These are phyloP conservation scores for Scelioninae gen. 1 DNA, from an alignment of 2,888 invertebrate species.

Conservation along the genomic window DNA sequence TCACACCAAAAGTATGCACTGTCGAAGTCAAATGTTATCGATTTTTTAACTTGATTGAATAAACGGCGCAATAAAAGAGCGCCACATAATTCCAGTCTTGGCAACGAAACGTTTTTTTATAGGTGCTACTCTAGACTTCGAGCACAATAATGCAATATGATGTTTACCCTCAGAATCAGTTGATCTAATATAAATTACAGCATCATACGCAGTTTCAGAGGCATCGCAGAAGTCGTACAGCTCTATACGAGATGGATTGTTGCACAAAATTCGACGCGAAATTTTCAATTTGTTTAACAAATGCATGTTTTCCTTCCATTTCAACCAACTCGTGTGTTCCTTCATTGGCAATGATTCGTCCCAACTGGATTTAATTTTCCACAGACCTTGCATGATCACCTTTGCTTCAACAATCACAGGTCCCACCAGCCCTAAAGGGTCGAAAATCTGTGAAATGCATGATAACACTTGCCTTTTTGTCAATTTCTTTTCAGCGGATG, in stretches of 20 bases:
- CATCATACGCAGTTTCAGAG: constrained; percentile 7
- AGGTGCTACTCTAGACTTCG: constrained; percentile 39
- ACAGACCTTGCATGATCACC: constrained; percentile 17
- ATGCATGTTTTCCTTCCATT: constrained; percentile 42
- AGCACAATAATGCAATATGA: constrained; percentile 16
- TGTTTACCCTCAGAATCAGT: not conserved
- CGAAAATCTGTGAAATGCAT: not conserved
- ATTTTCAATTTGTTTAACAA: constrained; percentile 59
- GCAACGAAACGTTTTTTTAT: constrained; percentile 19
- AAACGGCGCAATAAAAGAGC: not conserved
- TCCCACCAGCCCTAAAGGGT: constrained; percentile 31
- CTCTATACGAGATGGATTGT: constrained; percentile 35
- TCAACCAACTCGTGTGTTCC: not conserved
- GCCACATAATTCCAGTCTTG: constrained; percentile 36
- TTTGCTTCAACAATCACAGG: not conserved
- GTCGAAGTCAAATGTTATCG: constrained; percentile 16
- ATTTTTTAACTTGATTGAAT: not conserved
- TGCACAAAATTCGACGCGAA: constrained; percentile 46
- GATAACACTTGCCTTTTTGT: not conserved
- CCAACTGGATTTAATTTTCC: constrained; percentile 13
- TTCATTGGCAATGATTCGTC: constrained; percentile 29
- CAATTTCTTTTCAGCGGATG: not conserved
- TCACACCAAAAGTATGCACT: constrained; percentile 46
- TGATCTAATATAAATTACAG: constrained; percentile 7
- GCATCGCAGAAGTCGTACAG: constrained; percentile 50